Percentiles rank a stretch among this genome's conserved stretches.
These are phyloP conservation scores for Apteryx mantelli DNA, from an alignment of 2,113 vertebrate genomes.

Conservation along the genomic window DNA sequence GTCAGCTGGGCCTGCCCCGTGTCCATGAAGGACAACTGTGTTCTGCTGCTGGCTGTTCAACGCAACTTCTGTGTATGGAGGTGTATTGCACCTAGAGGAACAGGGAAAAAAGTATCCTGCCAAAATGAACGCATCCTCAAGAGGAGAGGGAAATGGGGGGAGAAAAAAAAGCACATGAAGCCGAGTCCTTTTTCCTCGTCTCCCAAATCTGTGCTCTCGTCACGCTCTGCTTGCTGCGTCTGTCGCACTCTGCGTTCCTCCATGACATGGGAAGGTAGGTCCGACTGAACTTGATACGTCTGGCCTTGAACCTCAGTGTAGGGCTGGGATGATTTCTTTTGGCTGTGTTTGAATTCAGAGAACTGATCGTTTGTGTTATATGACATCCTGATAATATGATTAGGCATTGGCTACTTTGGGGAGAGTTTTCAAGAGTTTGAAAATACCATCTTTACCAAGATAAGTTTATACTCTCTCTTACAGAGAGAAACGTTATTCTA, in stretches of 20 bases:
- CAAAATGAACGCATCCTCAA: neutral
- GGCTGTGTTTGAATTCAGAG: neutral
- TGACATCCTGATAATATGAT: neutral
- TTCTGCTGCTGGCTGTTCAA: neutral
- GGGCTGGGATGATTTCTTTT: neutral
- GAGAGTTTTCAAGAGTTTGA: neutral
- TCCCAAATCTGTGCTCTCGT: neutral
- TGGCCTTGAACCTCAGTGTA: neutral
- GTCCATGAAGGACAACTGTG: neutral
- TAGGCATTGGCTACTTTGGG: neutral
- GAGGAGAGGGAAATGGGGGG: neutral
- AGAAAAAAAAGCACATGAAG: neutral
- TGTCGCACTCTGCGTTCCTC: accelerated
- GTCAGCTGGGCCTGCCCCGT: neutral
- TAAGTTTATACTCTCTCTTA: neutral
- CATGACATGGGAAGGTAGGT: neutral
- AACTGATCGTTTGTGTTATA: neutral
- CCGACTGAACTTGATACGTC: neutral
- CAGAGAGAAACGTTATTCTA: neutral
- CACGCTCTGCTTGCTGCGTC: neutral
- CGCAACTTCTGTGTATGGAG: accelerated
- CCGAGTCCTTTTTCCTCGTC: neutral
- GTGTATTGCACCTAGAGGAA: neutral
- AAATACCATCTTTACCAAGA: neutral
- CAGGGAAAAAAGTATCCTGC: neutral